These are phyloP conservation scores for Rhineura floridana DNA, from an alignment of 2,113 vertebrate genomes.

Conservation along the genomic window DNA sequence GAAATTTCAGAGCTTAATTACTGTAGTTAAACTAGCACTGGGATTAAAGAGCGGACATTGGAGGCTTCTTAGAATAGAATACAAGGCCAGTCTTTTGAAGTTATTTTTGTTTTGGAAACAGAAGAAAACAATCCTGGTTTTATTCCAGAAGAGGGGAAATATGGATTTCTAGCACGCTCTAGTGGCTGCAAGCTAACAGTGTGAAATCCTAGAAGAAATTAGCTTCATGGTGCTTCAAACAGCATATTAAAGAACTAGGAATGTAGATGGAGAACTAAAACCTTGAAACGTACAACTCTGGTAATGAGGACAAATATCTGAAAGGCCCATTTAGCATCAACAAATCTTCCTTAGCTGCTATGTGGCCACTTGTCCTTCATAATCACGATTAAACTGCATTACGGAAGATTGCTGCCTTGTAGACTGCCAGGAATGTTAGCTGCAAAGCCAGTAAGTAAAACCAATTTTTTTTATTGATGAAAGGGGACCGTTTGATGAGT, in stretches of 20 bases:
- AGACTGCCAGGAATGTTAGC: neutral
- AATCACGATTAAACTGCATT: rapidly evolving
- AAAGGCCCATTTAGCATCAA: neutral
- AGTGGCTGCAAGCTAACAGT: slow-evolving; percentile 56
- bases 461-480: neutral
- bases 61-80: neutral
- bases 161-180: slow-evolving; percentile 70
- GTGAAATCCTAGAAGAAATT: slow-evolving; percentile 2
- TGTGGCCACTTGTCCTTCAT: rapidly evolving
- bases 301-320: neutral
- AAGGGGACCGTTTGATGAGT: neutral
- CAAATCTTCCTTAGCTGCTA: rapidly evolving
- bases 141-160: slow-evolving; percentile 4
- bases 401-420: neutral
- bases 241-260: neutral
- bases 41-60: neutral
- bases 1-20: neutral
- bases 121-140: neutral
- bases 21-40: neutral
- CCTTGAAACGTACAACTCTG: neutral
- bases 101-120: neutral
- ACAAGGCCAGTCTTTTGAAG: neutral
- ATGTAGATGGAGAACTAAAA: neutral
- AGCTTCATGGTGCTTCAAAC: too few relatives aligned
- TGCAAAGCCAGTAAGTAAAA: neutral